Base-by-base conservation (phyloP, 2,888 invertebrate genomes). In the Caenorhabditis afra region DNA sequence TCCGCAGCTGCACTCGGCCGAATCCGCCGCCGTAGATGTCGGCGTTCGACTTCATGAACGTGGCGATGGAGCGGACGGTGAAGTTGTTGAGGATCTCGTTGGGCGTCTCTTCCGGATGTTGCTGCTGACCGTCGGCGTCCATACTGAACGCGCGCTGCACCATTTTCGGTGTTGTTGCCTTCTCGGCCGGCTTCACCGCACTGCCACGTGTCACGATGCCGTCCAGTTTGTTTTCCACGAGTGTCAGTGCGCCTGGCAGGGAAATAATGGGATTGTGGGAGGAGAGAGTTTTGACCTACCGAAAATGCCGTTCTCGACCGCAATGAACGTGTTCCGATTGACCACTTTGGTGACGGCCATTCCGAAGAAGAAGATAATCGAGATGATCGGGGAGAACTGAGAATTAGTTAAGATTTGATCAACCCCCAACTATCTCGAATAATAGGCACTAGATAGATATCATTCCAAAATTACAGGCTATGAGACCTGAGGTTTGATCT, bases 1-100 rank as follows among this genome's bases (percentile, higher is more conserved):
- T 78, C 50, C 82, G 59, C 49, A 85, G 45, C 62, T 82, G 74
- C 22, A 85, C 85, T 20, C 84, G 66, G 52, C 85, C 85, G 58
- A 83, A 85, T 44, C 81, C 85, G 47, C 85, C 85, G 35, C 83
- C 85, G 47, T 85, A 85, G 39, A 85, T 83, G 58, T 85, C 85
- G 12, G 81, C 76, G 55, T 81, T 73, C 3, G 84, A 76, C 57
- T 77, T 73, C 84, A 85, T 84, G 57, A 85, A 85, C 16, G 85
- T 84, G 45, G 85, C 85, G 18, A 85, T 74, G 0, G 85, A 85
- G 49, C 83, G 83, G 50, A 85, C 81, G 4, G 85, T 85, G 61
- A 85, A 82, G 66, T 84, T 84, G 68, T 84, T 84, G 37, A 84
- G 64, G 49, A 83, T 67, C 29, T 85, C 85, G 73, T 82, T 82